Conservation (phyloP, 1,140 invertebrate genomes). For the Mercenaria mercenaria region DNA sequence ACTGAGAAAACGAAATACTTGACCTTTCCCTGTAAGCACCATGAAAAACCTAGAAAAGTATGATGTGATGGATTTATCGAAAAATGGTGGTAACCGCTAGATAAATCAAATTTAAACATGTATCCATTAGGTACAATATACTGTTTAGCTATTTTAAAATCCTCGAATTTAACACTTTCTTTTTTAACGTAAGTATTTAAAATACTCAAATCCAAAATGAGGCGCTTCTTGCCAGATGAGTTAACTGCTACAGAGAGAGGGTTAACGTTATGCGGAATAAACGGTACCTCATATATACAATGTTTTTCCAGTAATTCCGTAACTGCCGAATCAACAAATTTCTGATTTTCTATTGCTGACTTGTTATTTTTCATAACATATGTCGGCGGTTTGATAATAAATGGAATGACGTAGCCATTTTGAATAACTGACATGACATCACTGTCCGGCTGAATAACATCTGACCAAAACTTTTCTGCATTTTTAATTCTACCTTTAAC, state of each 20-base stretch:
- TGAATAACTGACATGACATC: too few species aligned
- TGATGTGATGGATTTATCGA: neutral
- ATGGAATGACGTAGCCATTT: too few species aligned
- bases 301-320: neutral
- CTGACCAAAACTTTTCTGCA: too few species aligned
- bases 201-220: too few species aligned
- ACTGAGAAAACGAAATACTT: neutral
- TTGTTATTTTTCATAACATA: conserved; percentile 43
- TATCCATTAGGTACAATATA: neutral
- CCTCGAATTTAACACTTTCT: neutral
- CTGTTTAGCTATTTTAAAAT: neutral
- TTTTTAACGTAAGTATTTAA: neutral
- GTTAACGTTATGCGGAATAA: neutral
- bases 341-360: conserved; percentile 7
- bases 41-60: neutral
- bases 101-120: conserved; percentile 25
- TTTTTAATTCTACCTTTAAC: too few species aligned
- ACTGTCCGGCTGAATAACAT: too few species aligned
- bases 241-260: neutral
- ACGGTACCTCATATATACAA: neutral
- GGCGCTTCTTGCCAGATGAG: neutral
- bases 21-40: neutral
- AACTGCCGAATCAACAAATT: conserved; percentile 47
- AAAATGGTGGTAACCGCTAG: neutral
- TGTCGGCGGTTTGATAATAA: too few species aligned